phyloP scores from a whole-genome alignment of 2,113 vertebrate species.

The Sarotherodon lohbergeri region DNA sequence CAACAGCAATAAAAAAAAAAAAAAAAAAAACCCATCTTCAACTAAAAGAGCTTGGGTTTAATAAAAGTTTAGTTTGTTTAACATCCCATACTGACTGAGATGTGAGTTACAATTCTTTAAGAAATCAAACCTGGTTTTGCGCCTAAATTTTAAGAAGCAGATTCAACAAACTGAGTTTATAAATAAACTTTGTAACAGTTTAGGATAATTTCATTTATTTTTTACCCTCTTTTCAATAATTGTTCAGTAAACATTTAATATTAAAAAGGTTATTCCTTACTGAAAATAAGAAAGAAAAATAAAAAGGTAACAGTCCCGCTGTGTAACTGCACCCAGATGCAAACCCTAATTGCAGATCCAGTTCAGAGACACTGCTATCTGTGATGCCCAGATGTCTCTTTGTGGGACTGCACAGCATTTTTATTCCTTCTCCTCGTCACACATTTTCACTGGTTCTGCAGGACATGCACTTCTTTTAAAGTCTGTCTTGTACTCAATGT shows the following conservation, averaged over 20 bases:
- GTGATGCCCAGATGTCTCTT: not conserved
- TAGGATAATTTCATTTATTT: not conserved
- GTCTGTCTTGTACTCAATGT: not conserved
- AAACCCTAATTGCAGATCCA: not conserved
- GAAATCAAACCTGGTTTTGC: not conserved
- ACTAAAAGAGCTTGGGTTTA: not conserved
- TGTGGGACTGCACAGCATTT: not conserved
- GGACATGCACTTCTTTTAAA: not conserved
- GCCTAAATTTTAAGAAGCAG: not conserved
- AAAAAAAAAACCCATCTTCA: too few species aligned
- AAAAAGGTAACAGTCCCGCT: not conserved
- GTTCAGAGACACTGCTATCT: not conserved
- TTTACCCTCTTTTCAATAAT: not conserved
- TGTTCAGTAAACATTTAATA: not conserved
- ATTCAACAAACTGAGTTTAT: not conserved
- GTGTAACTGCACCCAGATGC: not conserved
- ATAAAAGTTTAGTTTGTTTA: not conserved
- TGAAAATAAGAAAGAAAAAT: not conserved
- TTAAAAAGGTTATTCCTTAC: not conserved
- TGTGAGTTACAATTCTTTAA: not conserved
- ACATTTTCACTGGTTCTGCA: not conserved
- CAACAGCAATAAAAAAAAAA: too few species aligned
- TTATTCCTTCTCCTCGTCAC: not conserved
- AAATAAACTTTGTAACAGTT: not conserved
- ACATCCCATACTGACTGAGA: not conserved